These are phyloP conservation scores for Neodiprion lecontei DNA, from an alignment of 1,140 invertebrate species.

Conservation along the genomic window DNA sequence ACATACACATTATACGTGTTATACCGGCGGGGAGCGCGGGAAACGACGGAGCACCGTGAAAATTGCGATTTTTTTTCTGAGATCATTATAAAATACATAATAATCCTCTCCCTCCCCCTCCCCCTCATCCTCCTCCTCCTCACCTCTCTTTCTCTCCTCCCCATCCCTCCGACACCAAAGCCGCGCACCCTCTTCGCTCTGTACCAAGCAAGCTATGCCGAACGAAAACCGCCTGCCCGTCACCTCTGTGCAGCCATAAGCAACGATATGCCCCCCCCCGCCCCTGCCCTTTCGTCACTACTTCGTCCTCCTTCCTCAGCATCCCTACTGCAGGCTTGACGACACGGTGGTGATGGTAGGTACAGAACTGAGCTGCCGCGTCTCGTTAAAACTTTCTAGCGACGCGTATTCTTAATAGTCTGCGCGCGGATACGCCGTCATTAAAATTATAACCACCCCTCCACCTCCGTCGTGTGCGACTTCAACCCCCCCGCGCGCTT, in stretches of 20 bases:
- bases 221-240: too few relatives aligned
- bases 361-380: conserved; percentile 29
- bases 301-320: neutral
- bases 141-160: neutral
- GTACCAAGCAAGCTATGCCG: too few relatives aligned
- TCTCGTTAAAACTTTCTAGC: conserved; percentile 65
- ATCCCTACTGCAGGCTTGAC: conserved; percentile 1
- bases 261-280: conserved; percentile 13
- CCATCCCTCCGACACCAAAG: too few relatives aligned
- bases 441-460: conserved; percentile 61
- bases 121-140: neutral
- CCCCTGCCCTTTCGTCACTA: conserved; percentile 11
- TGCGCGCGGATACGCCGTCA: conserved; percentile 62
- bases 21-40: conserved; percentile 27
- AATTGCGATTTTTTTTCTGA: conserved; percentile 59
- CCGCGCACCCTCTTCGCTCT: too few relatives aligned
- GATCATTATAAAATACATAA: conserved; percentile 63
- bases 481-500: neutral
- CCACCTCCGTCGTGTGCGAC: neutral
- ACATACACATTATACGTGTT: too few relatives aligned
- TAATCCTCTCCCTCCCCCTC: conserved; percentile 45
- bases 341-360: too few relatives aligned
- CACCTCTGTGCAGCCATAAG: neutral
- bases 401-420: conserved; percentile 64
- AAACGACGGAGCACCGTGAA: conserved; percentile 46